Conservation (phyloP, 2,113 vertebrate genomes). For the Hypomesus transpacificus region DNA sequence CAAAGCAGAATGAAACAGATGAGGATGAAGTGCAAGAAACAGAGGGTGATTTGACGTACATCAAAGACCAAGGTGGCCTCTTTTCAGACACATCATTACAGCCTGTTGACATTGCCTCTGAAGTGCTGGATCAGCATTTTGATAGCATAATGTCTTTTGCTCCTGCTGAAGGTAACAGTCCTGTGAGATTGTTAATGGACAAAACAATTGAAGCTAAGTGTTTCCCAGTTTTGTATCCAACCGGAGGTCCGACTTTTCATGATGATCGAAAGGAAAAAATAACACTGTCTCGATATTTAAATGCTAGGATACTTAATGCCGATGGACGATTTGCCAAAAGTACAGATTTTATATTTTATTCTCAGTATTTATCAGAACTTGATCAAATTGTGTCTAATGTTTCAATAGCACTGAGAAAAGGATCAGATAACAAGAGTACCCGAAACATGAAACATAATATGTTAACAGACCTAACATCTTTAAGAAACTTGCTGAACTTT, state of each 20-base stretch:
- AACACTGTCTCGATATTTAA: constrained; percentile 19
- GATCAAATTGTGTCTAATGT: constrained; percentile 16
- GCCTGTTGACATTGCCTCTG: not conserved
- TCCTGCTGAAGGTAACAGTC: constrained; percentile 23
- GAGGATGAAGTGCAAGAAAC: not conserved
- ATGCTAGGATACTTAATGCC: constrained; percentile 21
- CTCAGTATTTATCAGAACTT: constrained; percentile 29
- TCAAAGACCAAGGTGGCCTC: not conserved
- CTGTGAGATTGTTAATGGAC: constrained; percentile 11
- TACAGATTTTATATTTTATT: constrained; percentile 25
- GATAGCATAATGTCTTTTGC: constrained; percentile 1
- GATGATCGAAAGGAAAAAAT: constrained; percentile 4
- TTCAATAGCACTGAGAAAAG: constrained; percentile 23
- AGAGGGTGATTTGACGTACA: constrained; percentile 12
- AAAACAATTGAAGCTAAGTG: constrained; percentile 27
- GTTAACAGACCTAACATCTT: not conserved
- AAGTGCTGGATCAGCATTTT: constrained; percentile 14
- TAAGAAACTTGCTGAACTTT: not conserved
- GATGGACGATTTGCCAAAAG: constrained; percentile 33
- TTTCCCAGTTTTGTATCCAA: constrained; percentile 31
- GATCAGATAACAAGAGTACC: not conserved
- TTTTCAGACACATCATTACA: constrained; percentile 7
- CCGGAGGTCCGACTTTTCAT: constrained; percentile 3
- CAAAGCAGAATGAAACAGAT: not conserved
- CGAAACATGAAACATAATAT: not conserved